A percentile compares a stretch with the other conserved stretches of the same genome.
These are phyloP conservation scores for Pomatorhinus ruficollis DNA, from an alignment of 2,113 vertebrate species.

Conservation along the genomic window DNA sequence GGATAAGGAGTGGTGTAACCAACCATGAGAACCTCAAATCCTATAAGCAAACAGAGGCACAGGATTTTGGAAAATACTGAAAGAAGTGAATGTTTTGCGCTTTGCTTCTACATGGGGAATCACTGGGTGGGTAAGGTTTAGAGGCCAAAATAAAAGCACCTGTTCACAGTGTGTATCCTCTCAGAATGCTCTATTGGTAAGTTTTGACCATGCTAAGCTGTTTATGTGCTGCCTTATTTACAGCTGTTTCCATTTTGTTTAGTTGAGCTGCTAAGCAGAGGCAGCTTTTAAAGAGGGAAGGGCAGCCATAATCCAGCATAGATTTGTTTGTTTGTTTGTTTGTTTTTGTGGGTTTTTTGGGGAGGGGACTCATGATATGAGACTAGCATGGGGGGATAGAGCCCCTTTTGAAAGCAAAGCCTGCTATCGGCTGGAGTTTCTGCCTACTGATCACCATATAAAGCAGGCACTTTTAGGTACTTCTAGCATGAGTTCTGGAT, in stretches of 20 bases:
- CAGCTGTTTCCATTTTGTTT: background rate
- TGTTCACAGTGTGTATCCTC: background rate
- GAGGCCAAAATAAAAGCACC: background rate
- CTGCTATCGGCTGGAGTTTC: background rate
- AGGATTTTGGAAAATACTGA: background rate
- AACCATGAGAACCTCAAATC: background rate
- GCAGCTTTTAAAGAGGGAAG: background rate
- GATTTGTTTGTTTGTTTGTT: too few relatives aligned
- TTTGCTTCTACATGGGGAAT: background rate
- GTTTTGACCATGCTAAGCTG: background rate
- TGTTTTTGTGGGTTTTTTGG: background rate
- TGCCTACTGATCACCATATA: rapidly evolving
- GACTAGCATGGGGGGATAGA: rapidly evolving
- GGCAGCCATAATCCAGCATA: background rate
- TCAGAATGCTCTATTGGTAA: background rate
- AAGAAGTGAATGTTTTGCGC: background rate
- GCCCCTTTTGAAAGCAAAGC: background rate
- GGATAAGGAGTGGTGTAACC: background rate
- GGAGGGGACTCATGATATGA: rapidly evolving
- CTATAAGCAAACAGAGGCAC: background rate
- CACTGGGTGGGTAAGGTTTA: background rate
- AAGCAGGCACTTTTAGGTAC: background rate
- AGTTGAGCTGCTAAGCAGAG: background rate
- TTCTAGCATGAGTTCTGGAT: background rate
- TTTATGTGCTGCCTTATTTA: background rate